Conservation (phyloP, 1,140 invertebrate genomes). For the Drosophila insularis region DNA sequence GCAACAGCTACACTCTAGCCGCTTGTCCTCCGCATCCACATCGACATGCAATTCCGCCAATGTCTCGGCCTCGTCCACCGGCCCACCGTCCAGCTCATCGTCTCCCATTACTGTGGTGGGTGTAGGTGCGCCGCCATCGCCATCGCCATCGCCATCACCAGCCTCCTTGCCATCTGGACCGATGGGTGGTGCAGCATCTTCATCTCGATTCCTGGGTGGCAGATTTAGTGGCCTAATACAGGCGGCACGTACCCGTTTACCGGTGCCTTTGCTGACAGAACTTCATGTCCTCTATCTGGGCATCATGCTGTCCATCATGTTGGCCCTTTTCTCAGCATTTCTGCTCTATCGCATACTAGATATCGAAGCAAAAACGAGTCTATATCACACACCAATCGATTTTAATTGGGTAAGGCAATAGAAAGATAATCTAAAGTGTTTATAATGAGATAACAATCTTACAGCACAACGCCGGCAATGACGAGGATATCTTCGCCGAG, state of each 20-base stretch:
- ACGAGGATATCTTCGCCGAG: conserved; percentile 69
- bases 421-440: no score
- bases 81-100: conserved; percentile 49
- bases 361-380: conserved; percentile 66
- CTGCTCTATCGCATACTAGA: conserved; percentile 71
- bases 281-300: conserved; percentile 67
- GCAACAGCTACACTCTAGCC: not conserved
- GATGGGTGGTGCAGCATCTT: not conserved
- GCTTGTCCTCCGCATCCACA: conserved; percentile 25
- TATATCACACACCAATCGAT: conserved; percentile 54
- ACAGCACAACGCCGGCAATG: conserved; percentile 40
- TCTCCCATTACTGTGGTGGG: conserved; percentile 52
- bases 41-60: conserved; percentile 21
- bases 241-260: conserved; percentile 22
- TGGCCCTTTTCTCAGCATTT: conserved; percentile 71
- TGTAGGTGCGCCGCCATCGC: not conserved
- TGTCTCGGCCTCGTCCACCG: conserved; percentile 35
- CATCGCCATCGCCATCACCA: not conserved
- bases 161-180: not conserved
- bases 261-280: conserved; percentile 52
- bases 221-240: conserved; percentile 6
- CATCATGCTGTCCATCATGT: conserved; percentile 56
- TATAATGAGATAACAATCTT: not conserved
- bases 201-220: not conserved
- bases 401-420: conserved; percentile 59